A percentile compares a stretch with the other conserved stretches of the same genome.
Conservation (phyloP, 1,140 invertebrate genomes). For the Callitettix versicolor region DNA sequence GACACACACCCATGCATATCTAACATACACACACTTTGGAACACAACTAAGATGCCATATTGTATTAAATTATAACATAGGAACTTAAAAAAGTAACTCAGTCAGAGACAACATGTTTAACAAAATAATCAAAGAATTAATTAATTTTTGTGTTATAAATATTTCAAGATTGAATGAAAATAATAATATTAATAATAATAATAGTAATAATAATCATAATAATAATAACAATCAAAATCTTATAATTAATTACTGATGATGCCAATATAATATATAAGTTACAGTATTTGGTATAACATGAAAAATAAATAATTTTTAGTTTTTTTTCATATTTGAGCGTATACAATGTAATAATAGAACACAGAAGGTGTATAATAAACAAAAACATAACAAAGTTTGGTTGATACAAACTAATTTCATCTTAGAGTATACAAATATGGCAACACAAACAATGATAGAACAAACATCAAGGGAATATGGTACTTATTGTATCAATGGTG, state of each 20-base stretch:
- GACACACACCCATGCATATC: conserved; percentile 12
- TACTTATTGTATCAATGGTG: conserved; percentile 21
- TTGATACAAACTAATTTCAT: conserved; percentile 11
- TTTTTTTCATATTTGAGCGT: not conserved
- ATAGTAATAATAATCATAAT: not conserved
- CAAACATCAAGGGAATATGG: conserved; percentile 23
- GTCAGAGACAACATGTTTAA: not conserved
- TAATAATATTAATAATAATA: not conserved
- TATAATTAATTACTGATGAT: not conserved
- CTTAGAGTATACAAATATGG: conserved; percentile 19
- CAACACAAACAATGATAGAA: conserved; percentile 22
- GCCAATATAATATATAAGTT: not conserved
- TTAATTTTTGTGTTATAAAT: not conserved
- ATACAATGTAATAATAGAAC: conserved; percentile 15
- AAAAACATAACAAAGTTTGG: conserved; percentile 8
- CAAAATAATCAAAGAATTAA: not conserved
- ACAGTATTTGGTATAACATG: conserved; percentile 13
- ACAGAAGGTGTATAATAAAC: conserved; percentile 9
- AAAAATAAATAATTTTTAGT: conserved; percentile 3
- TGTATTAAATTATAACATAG: conserved; percentile 15
- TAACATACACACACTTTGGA: conserved; percentile 9
- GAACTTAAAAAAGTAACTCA: conserved; percentile 2
- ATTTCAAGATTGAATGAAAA: not conserved
- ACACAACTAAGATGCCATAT: conserved; percentile 14
- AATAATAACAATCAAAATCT: conserved; percentile 8